phyloP scores from a whole-genome alignment of 2,797 vertebrate genomes.

The Argya squamiceps region DNA sequence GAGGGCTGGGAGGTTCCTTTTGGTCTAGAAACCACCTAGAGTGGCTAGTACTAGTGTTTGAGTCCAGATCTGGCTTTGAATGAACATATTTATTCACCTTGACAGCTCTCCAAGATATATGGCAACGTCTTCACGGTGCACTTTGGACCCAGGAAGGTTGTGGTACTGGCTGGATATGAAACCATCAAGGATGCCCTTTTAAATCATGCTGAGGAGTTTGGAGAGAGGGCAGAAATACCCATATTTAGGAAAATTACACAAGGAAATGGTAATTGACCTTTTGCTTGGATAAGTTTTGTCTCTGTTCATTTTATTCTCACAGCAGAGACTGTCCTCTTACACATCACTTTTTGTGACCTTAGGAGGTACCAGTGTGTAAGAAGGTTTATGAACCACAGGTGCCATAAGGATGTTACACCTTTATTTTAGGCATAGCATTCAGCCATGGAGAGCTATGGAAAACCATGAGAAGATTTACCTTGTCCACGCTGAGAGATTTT shows the following conservation, averaged over 20 bases:
- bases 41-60: not conserved
- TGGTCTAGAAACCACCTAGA: not conserved
- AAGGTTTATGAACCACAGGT: not conserved
- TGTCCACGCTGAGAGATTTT: constrained; percentile 63
- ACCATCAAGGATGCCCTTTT: constrained; percentile 76
- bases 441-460: constrained; percentile 71
- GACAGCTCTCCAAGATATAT: constrained; percentile 72
- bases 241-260: constrained; percentile 59
- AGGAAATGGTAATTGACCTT: constrained; percentile 54
- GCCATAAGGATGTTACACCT: not conserved
- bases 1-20: not conserved
- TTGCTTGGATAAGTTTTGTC: not conserved
- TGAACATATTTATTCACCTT: not conserved
- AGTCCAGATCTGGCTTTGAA: not conserved
- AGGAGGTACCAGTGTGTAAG: not conserved
- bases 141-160: constrained; percentile 63
- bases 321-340: not conserved
- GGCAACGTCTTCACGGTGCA: constrained; percentile 71
- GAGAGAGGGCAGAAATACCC: constrained; percentile 68
- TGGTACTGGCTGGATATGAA: constrained; percentile 70
- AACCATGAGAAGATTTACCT: constrained; percentile 66
- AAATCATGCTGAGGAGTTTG: constrained; percentile 72
- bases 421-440: constrained; percentile 62
- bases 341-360: not conserved
- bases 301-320: not conserved